Evolutionary conservation across 2,113 vertebrate species (phyloP).

Genomic region (Chionomys nivalis): DNA sequence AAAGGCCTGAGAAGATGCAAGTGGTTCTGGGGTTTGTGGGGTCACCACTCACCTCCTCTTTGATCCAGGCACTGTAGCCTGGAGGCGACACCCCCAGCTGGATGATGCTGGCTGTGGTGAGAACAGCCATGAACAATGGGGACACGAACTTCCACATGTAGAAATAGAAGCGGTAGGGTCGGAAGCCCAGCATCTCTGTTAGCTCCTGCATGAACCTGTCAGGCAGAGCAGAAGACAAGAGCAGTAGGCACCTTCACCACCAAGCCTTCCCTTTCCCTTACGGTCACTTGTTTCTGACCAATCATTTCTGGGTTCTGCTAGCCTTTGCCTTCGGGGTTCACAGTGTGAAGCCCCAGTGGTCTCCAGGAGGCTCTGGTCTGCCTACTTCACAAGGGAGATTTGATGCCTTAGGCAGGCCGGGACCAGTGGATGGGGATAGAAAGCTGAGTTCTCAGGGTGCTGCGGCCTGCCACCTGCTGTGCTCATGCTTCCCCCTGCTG

Average conservation of each 20-base stretch:
- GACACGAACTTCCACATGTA: conserved; percentile 99
- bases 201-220: conserved; percentile 98
- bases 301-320: background rate
- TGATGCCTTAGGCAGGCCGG: accelerated
- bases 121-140: conserved; percentile 92
- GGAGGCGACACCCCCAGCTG: conserved; percentile 96
- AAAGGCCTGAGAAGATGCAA: background rate
- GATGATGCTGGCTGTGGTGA: conserved; percentile 92
- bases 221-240: background rate
- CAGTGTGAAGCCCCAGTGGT: background rate
- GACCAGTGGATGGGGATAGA: background rate
- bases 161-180: conserved; percentile 94
- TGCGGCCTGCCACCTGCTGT: background rate
- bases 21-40: background rate
- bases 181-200: conserved; percentile 98
- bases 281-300: background rate
- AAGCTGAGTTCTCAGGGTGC: no score
- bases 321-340: background rate
- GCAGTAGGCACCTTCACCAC: background rate
- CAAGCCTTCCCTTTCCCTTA: accelerated
- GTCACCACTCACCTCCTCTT: conserved; percentile 91
- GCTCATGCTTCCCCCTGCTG: conserved; percentile 63
- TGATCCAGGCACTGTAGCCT: conserved; percentile 97
- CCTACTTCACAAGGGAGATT: background rate
- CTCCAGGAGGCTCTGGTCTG: background rate